phyloP scores from a whole-genome alignment of 2,888 invertebrate species.

The Harpalus rufipes region DNA sequence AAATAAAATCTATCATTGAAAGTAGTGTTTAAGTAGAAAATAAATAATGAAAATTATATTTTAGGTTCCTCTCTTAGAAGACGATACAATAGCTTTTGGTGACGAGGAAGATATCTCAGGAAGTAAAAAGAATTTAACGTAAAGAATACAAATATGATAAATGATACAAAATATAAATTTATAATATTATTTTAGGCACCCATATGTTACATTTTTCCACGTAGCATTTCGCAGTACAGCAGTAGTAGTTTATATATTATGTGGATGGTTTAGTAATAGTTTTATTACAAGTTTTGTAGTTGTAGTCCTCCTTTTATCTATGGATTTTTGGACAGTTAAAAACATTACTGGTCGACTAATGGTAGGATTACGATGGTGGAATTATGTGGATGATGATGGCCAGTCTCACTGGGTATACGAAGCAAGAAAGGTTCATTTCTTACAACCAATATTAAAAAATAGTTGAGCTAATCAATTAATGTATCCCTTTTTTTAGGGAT shows the following conservation, averaged over 20 bases:
- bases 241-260: constrained; percentile 92
- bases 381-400: constrained; percentile 98
- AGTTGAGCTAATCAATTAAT: constrained; percentile 69
- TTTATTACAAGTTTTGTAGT: constrained; percentile 98
- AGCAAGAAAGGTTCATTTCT: constrained; percentile 87
- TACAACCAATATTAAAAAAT: neutral
- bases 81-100: constrained; percentile 92
- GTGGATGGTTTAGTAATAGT: constrained; percentile 92
- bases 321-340: constrained; percentile 99
- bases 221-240: constrained; percentile 91
- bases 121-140: constrained; percentile 72
- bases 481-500: constrained; percentile 80
- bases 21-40: neutral
- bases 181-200: constrained; percentile 84
- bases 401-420: constrained; percentile 99
- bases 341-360: constrained; percentile 96
- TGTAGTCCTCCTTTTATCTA: constrained; percentile 92
- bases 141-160: constrained; percentile 53
- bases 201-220: constrained; percentile 95
- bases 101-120: constrained; percentile 86
- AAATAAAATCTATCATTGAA: neutral
- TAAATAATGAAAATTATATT: constrained; percentile 74
- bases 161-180: constrained; percentile 41
- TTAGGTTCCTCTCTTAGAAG: constrained; percentile 91
- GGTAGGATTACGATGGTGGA: constrained; percentile 99